These are phyloP conservation scores for Brachyrhaphis roseni DNA, from an alignment of 2,797 vertebrate genomes.

Conservation along the genomic window DNA sequence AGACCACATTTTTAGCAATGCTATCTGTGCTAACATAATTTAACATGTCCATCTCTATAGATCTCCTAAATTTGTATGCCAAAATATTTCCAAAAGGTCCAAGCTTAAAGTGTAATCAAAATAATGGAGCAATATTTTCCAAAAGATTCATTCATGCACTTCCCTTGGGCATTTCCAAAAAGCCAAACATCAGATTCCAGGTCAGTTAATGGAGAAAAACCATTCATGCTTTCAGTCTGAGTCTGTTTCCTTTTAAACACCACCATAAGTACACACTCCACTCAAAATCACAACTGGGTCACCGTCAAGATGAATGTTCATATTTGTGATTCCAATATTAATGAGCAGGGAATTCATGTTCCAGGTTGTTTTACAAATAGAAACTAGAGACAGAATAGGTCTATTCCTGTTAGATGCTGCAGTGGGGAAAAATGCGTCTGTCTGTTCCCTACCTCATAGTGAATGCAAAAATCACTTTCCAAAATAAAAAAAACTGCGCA, in stretches of 20 bases:
- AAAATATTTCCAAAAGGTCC: neutral
- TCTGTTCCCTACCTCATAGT: neutral
- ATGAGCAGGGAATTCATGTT: slow-evolving; percentile 31
- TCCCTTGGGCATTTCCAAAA: slow-evolving; percentile 49
- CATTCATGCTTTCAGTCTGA: slow-evolving; percentile 37
- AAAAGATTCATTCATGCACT: neutral
- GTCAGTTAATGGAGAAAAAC: slow-evolving; percentile 62
- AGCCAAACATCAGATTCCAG: slow-evolving; percentile 64
- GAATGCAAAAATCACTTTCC: slow-evolving; percentile 1
- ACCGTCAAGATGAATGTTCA: slow-evolving; percentile 24
- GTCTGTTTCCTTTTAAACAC: slow-evolving; percentile 37
- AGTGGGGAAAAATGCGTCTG: neutral
- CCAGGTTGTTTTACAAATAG: slow-evolving; percentile 19
- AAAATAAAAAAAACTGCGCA: neutral
- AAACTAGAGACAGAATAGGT: neutral
- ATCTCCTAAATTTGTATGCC: neutral
- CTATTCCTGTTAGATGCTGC: neutral
- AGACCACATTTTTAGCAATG: neutral
- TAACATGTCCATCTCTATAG: neutral
- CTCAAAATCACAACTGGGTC: slow-evolving; percentile 53
- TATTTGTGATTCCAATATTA: slow-evolving; percentile 46
- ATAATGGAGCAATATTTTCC: slow-evolving; percentile 10
- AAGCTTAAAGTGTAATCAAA: neutral
- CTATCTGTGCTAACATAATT: neutral
- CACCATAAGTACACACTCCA: slow-evolving; percentile 31